Conservation (phyloP, 2,113 vertebrate genomes). For the Tringa solitaria region DNA sequence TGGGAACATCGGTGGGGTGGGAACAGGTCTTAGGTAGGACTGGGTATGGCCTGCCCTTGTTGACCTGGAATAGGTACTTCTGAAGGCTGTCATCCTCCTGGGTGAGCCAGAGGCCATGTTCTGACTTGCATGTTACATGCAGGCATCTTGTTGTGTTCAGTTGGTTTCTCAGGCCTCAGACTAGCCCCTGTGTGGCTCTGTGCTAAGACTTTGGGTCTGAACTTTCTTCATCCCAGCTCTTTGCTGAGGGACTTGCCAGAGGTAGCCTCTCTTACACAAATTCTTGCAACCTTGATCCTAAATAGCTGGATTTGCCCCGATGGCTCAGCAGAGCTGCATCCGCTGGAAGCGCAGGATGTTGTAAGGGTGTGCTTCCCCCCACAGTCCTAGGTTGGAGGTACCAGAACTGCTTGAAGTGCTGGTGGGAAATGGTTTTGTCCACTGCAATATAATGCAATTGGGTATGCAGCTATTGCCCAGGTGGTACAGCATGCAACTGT, state of each 20-base stretch:
- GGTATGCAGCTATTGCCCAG: neutral
- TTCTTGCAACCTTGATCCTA: neutral
- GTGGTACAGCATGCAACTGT: neutral
- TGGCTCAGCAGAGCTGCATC: neutral
- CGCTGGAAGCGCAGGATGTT: neutral
- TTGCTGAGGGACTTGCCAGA: neutral
- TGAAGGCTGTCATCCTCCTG: neutral
- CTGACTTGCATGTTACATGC: rapidly evolving
- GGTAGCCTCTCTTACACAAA: neutral
- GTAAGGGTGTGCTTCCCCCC: neutral
- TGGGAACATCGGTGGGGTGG: neutral
- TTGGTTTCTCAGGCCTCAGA: neutral
- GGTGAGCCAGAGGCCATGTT: rapidly evolving
- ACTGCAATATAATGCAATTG: rapidly evolving
- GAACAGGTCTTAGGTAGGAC: neutral
- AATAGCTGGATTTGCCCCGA: neutral
- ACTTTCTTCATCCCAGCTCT: neutral
- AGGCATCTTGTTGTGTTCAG: neutral
- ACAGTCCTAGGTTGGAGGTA: neutral
- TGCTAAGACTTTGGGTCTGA: neutral
- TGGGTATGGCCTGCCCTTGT: rapidly evolving
- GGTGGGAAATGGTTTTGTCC: neutral
- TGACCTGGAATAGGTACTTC: neutral
- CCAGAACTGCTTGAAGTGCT: neutral
- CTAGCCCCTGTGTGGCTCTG: neutral